phyloP scores from a whole-genome alignment of 2,797 vertebrate species.

The Tinamus major region DNA sequence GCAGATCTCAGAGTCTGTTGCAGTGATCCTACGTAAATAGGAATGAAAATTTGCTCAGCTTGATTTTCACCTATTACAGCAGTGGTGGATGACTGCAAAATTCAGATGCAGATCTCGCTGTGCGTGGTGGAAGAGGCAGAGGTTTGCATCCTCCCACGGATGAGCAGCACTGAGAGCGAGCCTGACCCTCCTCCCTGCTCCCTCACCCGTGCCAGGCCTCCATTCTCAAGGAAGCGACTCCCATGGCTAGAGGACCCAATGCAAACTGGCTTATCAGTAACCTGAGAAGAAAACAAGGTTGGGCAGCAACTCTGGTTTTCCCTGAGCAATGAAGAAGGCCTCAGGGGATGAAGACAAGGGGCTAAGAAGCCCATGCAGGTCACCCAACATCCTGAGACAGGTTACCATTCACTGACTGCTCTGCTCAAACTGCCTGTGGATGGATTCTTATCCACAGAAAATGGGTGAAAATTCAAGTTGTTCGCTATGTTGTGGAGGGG shows the following conservation, averaged over 20 bases:
- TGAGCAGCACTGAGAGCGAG: background rate
- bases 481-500: rapidly evolving
- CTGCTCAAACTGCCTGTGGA: background rate
- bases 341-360: background rate
- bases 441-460: background rate
- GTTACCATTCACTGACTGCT: background rate
- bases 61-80: background rate
- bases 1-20: background rate
- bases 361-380: background rate
- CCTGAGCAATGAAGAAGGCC: background rate
- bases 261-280: rapidly evolving
- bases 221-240: background rate
- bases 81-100: background rate
- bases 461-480: background rate
- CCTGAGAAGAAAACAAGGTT: background rate
- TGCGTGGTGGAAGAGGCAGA: background rate
- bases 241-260: background rate
- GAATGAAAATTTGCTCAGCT: background rate
- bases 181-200: background rate
- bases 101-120: background rate
- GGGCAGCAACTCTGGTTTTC: background rate
- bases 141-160: background rate
- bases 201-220: background rate
- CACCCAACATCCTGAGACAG: background rate
- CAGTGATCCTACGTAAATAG: background rate